A percentile compares a stretch with the other conserved stretches of the same genome.
These are phyloP conservation scores for Orthonevra nobilis DNA, from an alignment of 2,888 invertebrate species.

Conservation along the genomic window DNA sequence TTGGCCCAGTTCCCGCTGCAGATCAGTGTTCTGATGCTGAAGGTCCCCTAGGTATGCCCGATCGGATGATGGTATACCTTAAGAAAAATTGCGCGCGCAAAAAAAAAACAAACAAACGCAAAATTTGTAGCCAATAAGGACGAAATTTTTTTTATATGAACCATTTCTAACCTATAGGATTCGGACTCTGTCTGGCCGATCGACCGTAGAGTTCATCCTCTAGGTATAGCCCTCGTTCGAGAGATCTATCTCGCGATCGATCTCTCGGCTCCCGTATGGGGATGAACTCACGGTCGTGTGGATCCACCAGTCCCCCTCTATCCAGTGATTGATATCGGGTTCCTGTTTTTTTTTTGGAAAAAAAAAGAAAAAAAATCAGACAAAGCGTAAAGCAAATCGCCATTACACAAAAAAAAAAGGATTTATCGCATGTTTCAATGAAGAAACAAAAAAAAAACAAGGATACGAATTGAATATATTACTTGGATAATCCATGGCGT, in stretches of 20 bases:
- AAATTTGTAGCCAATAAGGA: constrained; percentile 70
- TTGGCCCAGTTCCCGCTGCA: constrained; percentile 94
- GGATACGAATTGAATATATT: constrained; percentile 71
- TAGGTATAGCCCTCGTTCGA: constrained; percentile 86
- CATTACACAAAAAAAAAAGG: not conserved
- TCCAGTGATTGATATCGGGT: constrained; percentile 87
- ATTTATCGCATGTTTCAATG: not conserved
- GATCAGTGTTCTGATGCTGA: constrained; percentile 95
- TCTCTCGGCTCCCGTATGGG: constrained; percentile 89
- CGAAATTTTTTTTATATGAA: not conserved
- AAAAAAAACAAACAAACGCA: not conserved
- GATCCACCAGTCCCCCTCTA: constrained; percentile 86
- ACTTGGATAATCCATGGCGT: constrained; percentile 83
- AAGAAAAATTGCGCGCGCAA: constrained; percentile 11
- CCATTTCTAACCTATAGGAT: constrained; percentile 80
- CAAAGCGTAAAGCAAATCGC: constrained; percentile 18
- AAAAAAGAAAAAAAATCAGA: constrained; percentile 2
- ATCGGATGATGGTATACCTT: constrained; percentile 81
- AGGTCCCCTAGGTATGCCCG: constrained; percentile 89
- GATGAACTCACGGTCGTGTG: constrained; percentile 91
- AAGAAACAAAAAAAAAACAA: no score
- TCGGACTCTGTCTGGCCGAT: constrained; percentile 87
- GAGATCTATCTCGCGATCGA: constrained; percentile 84
- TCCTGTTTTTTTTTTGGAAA: constrained; percentile 73
- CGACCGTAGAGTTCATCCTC: constrained; percentile 86